Conservation (phyloP, 2,888 invertebrate genomes). For the Scaeva pyrastri region DNA sequence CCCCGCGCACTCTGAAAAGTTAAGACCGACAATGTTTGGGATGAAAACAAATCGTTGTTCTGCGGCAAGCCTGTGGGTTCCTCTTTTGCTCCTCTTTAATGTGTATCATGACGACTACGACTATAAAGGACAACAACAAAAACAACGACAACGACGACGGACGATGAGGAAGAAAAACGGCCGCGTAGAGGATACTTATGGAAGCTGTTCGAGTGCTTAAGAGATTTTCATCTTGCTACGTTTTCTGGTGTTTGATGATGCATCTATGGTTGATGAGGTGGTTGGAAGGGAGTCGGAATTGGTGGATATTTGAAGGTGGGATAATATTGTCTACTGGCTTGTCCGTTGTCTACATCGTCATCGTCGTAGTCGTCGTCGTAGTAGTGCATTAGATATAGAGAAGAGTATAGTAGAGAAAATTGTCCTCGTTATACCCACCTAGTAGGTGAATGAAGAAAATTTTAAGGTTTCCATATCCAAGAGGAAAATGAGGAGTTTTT, state of each 20-base stretch:
- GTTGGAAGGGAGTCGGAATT: not conserved
- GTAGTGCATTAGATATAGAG: not conserved
- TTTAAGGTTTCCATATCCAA: slow-evolving; percentile 35
- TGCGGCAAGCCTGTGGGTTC: slow-evolving; percentile 62
- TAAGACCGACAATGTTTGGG: slow-evolving; percentile 63
- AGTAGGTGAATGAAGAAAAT: slow-evolving; percentile 31
- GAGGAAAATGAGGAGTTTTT: slow-evolving; percentile 50
- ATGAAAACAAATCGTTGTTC: slow-evolving; percentile 70
- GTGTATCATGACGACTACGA: slow-evolving; percentile 40
- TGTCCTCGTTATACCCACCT: slow-evolving; percentile 60
- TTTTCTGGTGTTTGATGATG: slow-evolving; percentile 56
- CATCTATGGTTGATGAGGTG: slow-evolving; percentile 37
- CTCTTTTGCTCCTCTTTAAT: slow-evolving; percentile 41
- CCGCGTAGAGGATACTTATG: slow-evolving; percentile 9
- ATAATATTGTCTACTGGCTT: slow-evolving; percentile 13
- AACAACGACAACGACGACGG: slow-evolving; percentile 22
- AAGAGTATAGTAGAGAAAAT: slow-evolving; percentile 44
- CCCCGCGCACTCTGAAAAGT: slow-evolving; percentile 52
- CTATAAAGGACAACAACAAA: not conserved
- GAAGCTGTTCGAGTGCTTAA: slow-evolving; percentile 60
- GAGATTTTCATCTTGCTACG: slow-evolving; percentile 62
- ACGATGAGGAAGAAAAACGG: slow-evolving; percentile 30
- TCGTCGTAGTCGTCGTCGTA: not conserved
- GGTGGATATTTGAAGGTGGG: slow-evolving; percentile 24
- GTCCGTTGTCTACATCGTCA: slow-evolving; percentile 2